Evolutionary conservation across 1,140 invertebrate species (phyloP).

Genomic region (Lasioglossum baleicum): DNA sequence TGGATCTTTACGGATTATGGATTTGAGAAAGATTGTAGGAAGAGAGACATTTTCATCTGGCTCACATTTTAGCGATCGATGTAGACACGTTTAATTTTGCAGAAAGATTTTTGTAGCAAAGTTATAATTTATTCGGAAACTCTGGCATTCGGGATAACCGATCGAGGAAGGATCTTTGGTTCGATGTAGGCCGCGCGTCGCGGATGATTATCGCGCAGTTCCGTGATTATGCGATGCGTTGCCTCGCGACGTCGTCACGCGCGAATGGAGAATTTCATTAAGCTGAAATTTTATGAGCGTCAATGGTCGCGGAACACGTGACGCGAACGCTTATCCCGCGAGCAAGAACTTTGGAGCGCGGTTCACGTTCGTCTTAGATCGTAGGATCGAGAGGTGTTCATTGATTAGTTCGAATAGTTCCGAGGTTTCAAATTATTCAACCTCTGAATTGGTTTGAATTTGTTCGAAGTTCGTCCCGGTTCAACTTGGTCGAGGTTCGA

Average conservation of each 20-base stretch:
- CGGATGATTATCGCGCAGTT: neutral
- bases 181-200: neutral
- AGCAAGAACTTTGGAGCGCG: neutral
- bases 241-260: neutral
- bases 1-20: too few relatives aligned
- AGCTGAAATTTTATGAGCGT: constrained; percentile 13
- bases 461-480: too few relatives aligned
- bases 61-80: too few relatives aligned
- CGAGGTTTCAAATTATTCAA: too few relatives aligned
- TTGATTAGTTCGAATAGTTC: too few relatives aligned
- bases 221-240: neutral
- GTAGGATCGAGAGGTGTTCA: neutral
- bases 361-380: neutral
- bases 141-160: neutral
- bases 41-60: too few relatives aligned
- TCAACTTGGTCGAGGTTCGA: too few relatives aligned
- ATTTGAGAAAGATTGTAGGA: too few relatives aligned
- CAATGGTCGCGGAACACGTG: neutral
- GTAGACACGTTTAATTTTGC: too few relatives aligned
- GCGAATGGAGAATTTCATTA: constrained; percentile 9
- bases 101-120: too few relatives aligned
- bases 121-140: too few relatives aligned
- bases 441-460: too few relatives aligned
- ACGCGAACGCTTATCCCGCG: neutral
- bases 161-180: neutral